Base-by-base conservation (phyloP, 2,797 vertebrate genomes). In the Ptychadena robeensis region DNA sequence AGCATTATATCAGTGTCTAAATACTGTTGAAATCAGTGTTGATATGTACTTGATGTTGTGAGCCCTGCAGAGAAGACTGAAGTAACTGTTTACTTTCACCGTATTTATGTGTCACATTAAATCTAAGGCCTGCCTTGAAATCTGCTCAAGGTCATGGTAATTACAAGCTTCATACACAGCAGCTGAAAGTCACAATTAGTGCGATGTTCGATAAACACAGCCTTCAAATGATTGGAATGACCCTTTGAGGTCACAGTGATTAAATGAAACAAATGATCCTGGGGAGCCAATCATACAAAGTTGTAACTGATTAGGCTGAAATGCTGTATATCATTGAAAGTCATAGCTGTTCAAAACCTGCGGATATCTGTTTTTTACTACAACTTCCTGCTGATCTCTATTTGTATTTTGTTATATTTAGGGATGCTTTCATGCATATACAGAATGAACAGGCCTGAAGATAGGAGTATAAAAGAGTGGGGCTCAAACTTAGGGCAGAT, bases 131-230 rank as follows among this genome's bases (percentile, higher is more conserved):
- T 77, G 73, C 70, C 74, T 72, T 65, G 81, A 72, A 38, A 65
- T 65, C 57, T 78, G 66, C 30, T 34, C 66, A 82, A 82, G 81
- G 81, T 77, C 74, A 78, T 57, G 22, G 74, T 64, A 71, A 82
- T 77, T 71, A 82, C 74, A 69, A 82, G 72, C 53, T 76, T 82
- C 66, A 66, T 82, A 61, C 74, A 65, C 57, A 18, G 59, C 27
- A 30, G 53, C 37, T 40, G 65, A 78, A 77, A 82, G 74, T 82
- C 81, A 82, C 81, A 82, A 82, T 82, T 82, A 82, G 81, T 71
- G 66, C 61, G 80, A 82, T 63, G 72, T 75, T 82, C 80, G 34
- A 75, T 75, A 82, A 82, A 75, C 65, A 75, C 40, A n/a, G 68
- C 35, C 64, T 73, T 81, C 44, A 81, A 37, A 81, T 53, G 70